phyloP scores from a whole-genome alignment of 2,888 invertebrate species.

The Cantharis flavilabris region DNA sequence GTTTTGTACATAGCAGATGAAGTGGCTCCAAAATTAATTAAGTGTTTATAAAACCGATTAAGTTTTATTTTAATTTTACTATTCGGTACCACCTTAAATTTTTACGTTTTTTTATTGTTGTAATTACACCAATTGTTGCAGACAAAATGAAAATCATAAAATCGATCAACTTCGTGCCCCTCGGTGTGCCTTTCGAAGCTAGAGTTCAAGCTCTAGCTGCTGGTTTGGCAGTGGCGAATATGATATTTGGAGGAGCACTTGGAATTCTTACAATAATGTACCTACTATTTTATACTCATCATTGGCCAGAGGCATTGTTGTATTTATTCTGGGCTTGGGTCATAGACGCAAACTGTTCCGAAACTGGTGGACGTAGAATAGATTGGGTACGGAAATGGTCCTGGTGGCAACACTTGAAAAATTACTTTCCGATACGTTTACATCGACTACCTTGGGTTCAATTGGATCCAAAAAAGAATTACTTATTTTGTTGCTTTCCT shows the following conservation, averaged over 20 bases:
- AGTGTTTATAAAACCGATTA: not conserved
- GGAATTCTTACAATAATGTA: conserved; percentile 61
- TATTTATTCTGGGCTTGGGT: conserved; percentile 68
- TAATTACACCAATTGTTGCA: not conserved
- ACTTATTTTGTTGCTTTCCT: conserved; percentile 80
- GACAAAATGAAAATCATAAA: conserved; percentile 53
- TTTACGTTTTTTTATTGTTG: not conserved
- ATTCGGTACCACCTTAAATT: not conserved
- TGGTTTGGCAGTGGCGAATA: conserved; percentile 71
- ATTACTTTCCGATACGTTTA: conserved; percentile 85
- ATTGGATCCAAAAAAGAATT: conserved; percentile 78
- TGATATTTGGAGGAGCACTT: conserved; percentile 64
- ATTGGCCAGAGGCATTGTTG: conserved; percentile 60
- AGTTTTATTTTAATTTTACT: not conserved
- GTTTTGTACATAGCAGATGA: not conserved
- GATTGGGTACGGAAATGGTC: conserved; percentile 62
- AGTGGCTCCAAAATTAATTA: not conserved
- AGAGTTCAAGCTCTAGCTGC: conserved; percentile 85
- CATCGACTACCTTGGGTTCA: conserved; percentile 86
- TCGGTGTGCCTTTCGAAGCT: conserved; percentile 73
- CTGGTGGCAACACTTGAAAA: conserved; percentile 75
- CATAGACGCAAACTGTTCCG: conserved; percentile 64
- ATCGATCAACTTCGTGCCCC: conserved; percentile 86
- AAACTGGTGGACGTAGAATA: conserved; percentile 59
- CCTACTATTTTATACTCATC: conserved; percentile 61